phyloP scores from a whole-genome alignment of 2,888 invertebrate species.

The Pterobdella sp. region DNA sequence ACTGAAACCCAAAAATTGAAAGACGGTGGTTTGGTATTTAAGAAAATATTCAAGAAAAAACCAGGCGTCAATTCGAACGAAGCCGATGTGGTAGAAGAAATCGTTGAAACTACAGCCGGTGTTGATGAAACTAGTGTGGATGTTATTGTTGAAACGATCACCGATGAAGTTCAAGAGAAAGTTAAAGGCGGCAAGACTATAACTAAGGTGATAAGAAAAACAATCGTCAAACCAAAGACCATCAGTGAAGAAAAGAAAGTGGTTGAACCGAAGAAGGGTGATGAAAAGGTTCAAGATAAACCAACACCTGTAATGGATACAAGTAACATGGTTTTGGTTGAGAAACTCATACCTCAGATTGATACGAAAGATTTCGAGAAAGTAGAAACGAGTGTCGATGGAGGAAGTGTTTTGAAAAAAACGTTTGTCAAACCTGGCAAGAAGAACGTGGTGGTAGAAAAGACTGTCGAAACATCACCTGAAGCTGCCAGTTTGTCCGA shows the following conservation, averaged over 20 bases:
- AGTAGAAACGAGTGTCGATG: neutral
- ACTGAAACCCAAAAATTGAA: neutral
- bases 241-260: neutral
- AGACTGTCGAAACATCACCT: conserved; percentile 15
- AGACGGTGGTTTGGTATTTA: neutral
- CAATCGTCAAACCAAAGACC: conserved; percentile 16
- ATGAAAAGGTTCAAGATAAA: neutral
- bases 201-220: neutral
- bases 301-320: neutral
- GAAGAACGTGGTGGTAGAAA: neutral
- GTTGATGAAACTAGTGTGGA: neutral
- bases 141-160: neutral
- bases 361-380: neutral
- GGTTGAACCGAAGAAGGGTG: neutral
- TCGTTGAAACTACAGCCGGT: neutral
- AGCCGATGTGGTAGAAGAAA: conserved; percentile 2
- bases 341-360: neutral
- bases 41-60: neutral
- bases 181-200: neutral
- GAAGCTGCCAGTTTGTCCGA: neutral
- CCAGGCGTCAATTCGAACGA: neutral
- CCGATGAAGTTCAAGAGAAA: neutral
- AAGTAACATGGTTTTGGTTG: neutral
- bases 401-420: neutral
- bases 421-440: neutral